Evolutionary conservation across 2,113 vertebrate species (phyloP).

Genomic region (Picathartes gymnocephalus): DNA sequence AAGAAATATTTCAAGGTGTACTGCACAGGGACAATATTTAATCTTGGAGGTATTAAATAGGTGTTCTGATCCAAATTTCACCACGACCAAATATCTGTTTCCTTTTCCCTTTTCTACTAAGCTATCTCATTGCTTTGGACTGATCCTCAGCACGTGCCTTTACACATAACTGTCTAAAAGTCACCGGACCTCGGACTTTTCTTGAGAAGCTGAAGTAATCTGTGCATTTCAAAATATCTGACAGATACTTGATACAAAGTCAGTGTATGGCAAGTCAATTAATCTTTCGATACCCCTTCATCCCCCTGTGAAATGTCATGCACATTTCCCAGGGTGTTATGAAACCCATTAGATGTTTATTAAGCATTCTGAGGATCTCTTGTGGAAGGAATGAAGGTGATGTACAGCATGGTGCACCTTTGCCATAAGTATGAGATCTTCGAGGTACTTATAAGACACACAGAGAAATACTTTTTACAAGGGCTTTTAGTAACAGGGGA

Average conservation of each 20-base stretch:
- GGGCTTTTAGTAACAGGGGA: not conserved
- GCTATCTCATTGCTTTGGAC: not conserved
- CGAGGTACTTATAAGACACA: not conserved
- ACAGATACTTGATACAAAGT: not conserved
- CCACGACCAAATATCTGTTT: not conserved
- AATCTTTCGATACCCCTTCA: not conserved
- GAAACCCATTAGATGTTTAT: not conserved
- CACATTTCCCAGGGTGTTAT: not conserved
- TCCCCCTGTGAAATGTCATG: not conserved
- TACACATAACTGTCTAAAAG: not conserved
- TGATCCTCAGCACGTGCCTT: not conserved
- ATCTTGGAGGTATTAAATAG: not conserved
- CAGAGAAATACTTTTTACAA: not conserved
- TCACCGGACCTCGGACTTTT: not conserved
- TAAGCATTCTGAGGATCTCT: not conserved
- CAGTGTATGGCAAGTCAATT: not conserved
- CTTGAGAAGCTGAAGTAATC: not conserved
- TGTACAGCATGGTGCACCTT: not conserved
- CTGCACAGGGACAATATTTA: not conserved
- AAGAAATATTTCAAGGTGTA: not conserved
- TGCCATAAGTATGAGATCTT: not conserved
- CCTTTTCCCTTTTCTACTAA: not conserved
- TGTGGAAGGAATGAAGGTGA: not conserved
- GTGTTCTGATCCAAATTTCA: not conserved
- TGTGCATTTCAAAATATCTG: not conserved